phyloP scores from a whole-genome alignment of 2,113 vertebrate species.

The Pteropus alecto region DNA sequence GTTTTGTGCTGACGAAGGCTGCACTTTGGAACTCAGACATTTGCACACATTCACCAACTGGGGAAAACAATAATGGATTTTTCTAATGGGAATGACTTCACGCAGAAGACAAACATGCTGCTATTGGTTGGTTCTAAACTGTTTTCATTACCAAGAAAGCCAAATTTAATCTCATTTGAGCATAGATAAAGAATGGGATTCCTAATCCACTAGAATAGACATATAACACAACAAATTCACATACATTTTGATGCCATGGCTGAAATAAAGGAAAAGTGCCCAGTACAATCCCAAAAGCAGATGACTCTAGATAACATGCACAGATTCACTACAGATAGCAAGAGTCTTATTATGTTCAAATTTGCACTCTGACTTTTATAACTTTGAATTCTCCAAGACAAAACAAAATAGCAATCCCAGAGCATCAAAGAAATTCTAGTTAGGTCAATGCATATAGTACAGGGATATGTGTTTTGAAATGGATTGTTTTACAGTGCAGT shows the following conservation, averaged over 20 bases:
- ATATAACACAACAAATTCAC: neutral
- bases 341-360: neutral
- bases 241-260: neutral
- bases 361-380: constrained; percentile 40
- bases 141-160: neutral
- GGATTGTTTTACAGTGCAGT: neutral
- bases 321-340: neutral
- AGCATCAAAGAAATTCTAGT: neutral
- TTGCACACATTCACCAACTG: neutral
- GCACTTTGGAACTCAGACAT: neutral
- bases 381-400: neutral
- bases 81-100: neutral
- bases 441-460: neutral
- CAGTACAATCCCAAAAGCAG: neutral
- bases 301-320: neutral
- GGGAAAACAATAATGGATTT: neutral
- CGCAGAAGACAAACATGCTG: neutral
- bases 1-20: neutral
- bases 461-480: neutral
- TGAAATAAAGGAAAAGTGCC: neutral
- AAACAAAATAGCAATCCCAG: constrained; percentile 27
- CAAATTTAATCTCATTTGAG: neutral
- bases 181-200: neutral
- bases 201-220: neutral
- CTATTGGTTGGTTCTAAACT: neutral